Evolutionary conservation across 2,797 vertebrate species (phyloP).

Genomic region (Sebastes taczanowskii): DNA sequence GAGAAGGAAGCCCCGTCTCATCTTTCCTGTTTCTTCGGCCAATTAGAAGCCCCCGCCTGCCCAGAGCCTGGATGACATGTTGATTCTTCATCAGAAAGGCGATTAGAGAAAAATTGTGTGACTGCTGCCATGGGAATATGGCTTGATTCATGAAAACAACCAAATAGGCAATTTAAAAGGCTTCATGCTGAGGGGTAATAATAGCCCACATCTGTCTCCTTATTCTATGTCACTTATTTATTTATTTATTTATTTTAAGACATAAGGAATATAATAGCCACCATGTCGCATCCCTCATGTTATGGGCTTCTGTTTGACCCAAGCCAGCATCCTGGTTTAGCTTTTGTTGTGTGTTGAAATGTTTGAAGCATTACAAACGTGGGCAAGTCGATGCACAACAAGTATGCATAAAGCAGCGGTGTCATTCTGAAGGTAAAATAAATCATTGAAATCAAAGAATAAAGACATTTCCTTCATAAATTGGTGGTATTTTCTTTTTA

Average conservation of each 20-base stretch:
- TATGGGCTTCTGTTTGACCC: background rate
- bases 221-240: background rate
- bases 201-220: background rate
- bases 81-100: conserved; percentile 37
- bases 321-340: background rate
- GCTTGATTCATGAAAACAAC: conserved; percentile 18
- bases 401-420: background rate
- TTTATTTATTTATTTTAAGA: background rate
- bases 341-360: conserved; percentile 27
- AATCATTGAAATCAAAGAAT: background rate
- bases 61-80: conserved; percentile 17
- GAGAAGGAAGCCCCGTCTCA: conserved; percentile 3
- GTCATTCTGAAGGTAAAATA: background rate
- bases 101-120: conserved; percentile 23
- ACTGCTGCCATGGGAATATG: conserved; percentile 24
- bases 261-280: background rate
- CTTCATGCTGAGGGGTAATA: background rate
- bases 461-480: no score
- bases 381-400: background rate
- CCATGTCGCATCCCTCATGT: background rate
- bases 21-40: conserved; percentile 8
- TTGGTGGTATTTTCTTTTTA: no score
- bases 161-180: background rate
- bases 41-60: conserved; percentile 30
- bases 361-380: background rate